phyloP scores from a whole-genome alignment of 30 jellyfish, hydroid and myxozoan genomes.

The Aurelia sp. region DNA sequence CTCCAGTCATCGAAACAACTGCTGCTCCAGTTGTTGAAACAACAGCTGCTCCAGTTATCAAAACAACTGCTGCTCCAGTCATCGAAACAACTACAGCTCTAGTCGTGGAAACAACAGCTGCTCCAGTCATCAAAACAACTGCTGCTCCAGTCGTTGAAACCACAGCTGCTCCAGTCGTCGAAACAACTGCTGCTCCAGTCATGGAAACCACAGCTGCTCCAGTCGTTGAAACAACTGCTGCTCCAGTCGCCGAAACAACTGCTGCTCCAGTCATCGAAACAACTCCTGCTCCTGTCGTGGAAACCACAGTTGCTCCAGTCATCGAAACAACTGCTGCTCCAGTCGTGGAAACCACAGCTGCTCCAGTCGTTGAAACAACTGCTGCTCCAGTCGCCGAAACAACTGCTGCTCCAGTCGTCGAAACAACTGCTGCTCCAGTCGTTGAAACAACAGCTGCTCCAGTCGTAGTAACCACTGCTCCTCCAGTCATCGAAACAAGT shows the following conservation, averaged over 20 bases:
- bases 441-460: constrained; percentile 8
- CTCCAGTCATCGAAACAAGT: constrained; percentile 8
- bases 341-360: constrained; percentile 37
- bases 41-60: too few relatives aligned
- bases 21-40: too few relatives aligned
- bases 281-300: constrained; percentile 37
- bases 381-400: constrained; percentile 17
- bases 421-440: constrained; percentile 30
- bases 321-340: constrained; percentile 15
- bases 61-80: too few relatives aligned
- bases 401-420: constrained; percentile 27
- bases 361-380: constrained; percentile 15
- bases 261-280: constrained; percentile 1
- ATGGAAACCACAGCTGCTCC: too few relatives aligned
- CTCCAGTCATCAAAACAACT: too few relatives aligned
- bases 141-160: too few relatives aligned
- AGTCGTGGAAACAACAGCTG: too few relatives aligned
- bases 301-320: constrained; percentile 24
- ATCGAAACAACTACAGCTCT: too few relatives aligned
- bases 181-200: too few relatives aligned
- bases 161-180: too few relatives aligned
- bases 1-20: too few relatives aligned
- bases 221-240: too few relatives aligned
- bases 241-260: not conserved
- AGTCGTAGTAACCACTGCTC: constrained; percentile 15